Percentiles rank a stretch among this genome's conserved stretches.
phyloP scores from a whole-genome alignment of 1,140 invertebrate genomes.

The Drosophila bocki region DNA sequence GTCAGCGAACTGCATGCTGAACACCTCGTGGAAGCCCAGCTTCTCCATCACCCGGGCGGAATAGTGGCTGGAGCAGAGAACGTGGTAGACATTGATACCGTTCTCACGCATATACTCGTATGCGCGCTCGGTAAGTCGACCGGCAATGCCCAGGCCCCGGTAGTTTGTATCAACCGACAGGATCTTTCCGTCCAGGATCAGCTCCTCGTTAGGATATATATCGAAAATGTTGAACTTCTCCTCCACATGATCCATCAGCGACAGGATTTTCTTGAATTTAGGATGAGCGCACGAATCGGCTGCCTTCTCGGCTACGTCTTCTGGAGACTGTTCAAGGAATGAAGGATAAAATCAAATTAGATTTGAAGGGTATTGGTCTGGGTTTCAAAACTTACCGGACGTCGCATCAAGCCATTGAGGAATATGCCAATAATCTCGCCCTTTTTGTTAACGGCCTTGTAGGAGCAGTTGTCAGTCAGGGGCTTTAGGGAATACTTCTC shows the following conservation, averaged over 20 bases:
- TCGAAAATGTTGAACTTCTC: slow-evolving; percentile 86
- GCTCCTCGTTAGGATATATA: slow-evolving; percentile 86
- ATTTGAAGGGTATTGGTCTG: neutral
- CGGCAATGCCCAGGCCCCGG: slow-evolving; percentile 88
- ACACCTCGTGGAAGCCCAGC: slow-evolving; percentile 89
- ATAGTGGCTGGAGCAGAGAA: slow-evolving; percentile 89
- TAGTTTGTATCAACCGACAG: slow-evolving; percentile 88
- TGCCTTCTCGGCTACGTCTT: slow-evolving; percentile 43
- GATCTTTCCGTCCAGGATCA: slow-evolving; percentile 87
- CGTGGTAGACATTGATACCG: slow-evolving; percentile 78
- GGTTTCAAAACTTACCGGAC: slow-evolving; percentile 56
- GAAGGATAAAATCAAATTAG: neutral
- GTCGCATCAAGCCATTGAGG: slow-evolving; percentile 72
- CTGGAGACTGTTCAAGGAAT: slow-evolving; percentile 14
- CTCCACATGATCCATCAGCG: slow-evolving; percentile 86
- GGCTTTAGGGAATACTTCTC: slow-evolving; percentile 88
- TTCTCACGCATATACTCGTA: slow-evolving; percentile 81
- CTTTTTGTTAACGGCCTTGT: slow-evolving; percentile 87
- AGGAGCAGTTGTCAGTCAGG: slow-evolving; percentile 87
- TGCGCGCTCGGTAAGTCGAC: slow-evolving; percentile 87
- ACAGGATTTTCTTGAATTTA: slow-evolving; percentile 88
- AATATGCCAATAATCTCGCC: slow-evolving; percentile 88
- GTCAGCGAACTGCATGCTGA: slow-evolving; percentile 88
- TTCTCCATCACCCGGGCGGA: slow-evolving; percentile 89
- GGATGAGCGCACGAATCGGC: slow-evolving; percentile 85